These are phyloP conservation scores for Epinotia demarniana DNA, from an alignment of 2,888 invertebrate species.

Conservation along the genomic window DNA sequence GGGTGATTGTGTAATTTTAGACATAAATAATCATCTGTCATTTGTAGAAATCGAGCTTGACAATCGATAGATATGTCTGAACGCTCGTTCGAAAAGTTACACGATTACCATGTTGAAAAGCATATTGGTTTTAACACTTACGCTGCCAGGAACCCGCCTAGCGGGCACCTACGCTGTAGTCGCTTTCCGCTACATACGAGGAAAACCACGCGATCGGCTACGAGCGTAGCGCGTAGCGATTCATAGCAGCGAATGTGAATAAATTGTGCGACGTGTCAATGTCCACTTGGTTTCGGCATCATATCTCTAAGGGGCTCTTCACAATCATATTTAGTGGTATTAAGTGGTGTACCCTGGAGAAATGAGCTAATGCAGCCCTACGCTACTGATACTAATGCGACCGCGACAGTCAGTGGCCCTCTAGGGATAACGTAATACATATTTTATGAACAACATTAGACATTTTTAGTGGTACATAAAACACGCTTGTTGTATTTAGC, in stretches of 20 bases:
- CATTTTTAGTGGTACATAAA: slow-evolving; percentile 2
- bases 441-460: slow-evolving; percentile 2
- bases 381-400: slow-evolving; percentile 62
- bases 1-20: background rate
- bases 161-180: no score
- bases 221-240: no score
- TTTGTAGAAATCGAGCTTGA: no score
- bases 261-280: slow-evolving; percentile 17
- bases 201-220: no score
- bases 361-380: slow-evolving; percentile 67
- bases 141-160: no score
- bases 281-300: slow-evolving; percentile 23
- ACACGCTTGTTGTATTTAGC: background rate
- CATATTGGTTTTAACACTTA: no score
- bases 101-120: no score
- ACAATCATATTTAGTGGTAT: slow-evolving; percentile 53
- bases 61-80: no score
- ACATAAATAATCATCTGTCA: no score
- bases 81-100: no score
- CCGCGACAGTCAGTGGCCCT: slow-evolving; percentile 43
- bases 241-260: no score
- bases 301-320: slow-evolving; percentile 23
- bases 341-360: slow-evolving; percentile 64
- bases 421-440: slow-evolving; percentile 22
- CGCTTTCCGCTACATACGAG: no score